Base-by-base conservation (phyloP, 1,140 invertebrate genomes). In the Aphelinus certus region DNA sequence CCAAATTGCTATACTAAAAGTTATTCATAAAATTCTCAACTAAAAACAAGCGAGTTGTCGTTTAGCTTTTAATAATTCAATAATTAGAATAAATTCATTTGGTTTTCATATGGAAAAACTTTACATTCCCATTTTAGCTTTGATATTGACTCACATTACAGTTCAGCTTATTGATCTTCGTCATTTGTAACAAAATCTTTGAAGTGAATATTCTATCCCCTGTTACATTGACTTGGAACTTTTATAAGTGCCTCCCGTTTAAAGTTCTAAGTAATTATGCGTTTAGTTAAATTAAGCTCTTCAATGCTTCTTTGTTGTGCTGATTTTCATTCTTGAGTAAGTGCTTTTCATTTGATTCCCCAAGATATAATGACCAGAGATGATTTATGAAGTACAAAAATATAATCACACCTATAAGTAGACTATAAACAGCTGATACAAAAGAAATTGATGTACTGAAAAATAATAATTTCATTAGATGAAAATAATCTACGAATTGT, bases 371-470 rank as follows among this genome's bases (percentile, higher is more conserved):
- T 7, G 87, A 67, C 83, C 84, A 87, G 4, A 87, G 73, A 75
- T 88, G 88, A 71, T 86, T 87, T 7, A 87, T 43, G 7, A 88
- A 81, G 71, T 84, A 87, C 69, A 77, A 80, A 43, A 86, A 61
- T 49, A 88, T 76, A 49, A 87, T 76, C 57, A 84, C 48, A 48
- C 87, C 87, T 57, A 87, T 78, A 0, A 88, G 51, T 42, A 88
- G 61, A 75, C 87, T 87, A 73, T 88, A 88, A 45, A 88, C 78
- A n/a, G 83, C 83, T 3, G 87, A 86, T 64, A 88, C 83, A 80
- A 88, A 88, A 75, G 85, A 88, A 57, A 88, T 75, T 10, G 87
- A 85, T 47, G 88, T 83, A 78, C 86, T 87, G 79, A 77, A 87
- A 87, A 69, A 78, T 26, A 79, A 68, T 67, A 46, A 75, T 53